Evolutionary conservation across 2,113 vertebrate genomes (phyloP), one percentile per base, ranked within the genome.

Genomic region (Percina caprodes): DNA sequence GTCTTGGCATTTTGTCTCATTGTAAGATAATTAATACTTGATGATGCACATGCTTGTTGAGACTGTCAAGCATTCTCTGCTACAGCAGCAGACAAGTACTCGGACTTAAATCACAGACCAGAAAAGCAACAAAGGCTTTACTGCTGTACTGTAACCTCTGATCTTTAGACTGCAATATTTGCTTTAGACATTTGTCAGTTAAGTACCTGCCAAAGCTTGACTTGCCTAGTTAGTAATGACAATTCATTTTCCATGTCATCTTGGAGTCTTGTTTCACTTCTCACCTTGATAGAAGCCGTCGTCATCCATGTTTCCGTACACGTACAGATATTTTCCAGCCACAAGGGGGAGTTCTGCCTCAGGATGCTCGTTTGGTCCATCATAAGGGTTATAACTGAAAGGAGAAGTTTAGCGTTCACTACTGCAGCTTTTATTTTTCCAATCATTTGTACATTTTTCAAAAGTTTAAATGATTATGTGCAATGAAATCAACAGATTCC

Each of bases 261-360:
- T 30, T 5, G 0, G 45, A 52, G 12, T 56, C 5, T 55, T 7
- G 33, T 71, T 83, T 52, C 15, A 18, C 55, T 30, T 61, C 86
- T 79, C 78, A 99, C 98, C 98, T 97, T 99, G 96, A 16, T 97
- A 99, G 92, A 99, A 99, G 24, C 98, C 98, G 8, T 99, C 98
- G 65, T 99, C 98, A 0, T 99, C 98, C 98, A 99, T 99, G 88
- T 96, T 95, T 74, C 98, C 98, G 10, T 99, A 99, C 14, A 99
- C 96, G 5, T 99, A 99, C 3, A 99, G 96, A 92, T 99, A 99
- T 81, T 98, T 99, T 80, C 98, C 98, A 35, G 98, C 97, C 66
- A 97, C 96, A 85, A 99, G 98, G 39, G 98, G 98, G 80, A 99
- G 97, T 87, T 99, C 98, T 0, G 98, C 98, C 72, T 99, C 98